Evolutionary conservation across 2,797 vertebrate species (phyloP).

Genomic region (Silurus aristotelis): DNA sequence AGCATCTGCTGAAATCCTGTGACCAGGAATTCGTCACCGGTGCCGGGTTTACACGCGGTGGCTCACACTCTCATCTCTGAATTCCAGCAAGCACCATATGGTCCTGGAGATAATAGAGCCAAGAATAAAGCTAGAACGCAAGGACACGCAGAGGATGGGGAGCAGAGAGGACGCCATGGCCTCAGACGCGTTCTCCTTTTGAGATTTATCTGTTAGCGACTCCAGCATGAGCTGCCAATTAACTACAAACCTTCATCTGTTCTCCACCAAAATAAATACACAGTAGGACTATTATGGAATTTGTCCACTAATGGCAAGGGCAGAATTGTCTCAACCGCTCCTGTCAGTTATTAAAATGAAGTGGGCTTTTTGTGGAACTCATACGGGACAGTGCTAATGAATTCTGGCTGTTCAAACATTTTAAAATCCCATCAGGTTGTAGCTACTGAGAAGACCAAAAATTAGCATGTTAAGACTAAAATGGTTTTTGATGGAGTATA

Average conservation of each 20-base stretch:
- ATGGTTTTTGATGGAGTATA: not conserved
- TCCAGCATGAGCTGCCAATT: slow-evolving; percentile 30
- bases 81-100: slow-evolving; percentile 46
- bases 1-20: slow-evolving; percentile 60
- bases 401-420: not conserved
- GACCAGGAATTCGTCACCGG: slow-evolving; percentile 55
- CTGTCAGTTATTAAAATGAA: slow-evolving; percentile 21
- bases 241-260: not conserved
- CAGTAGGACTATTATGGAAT: slow-evolving; percentile 39
- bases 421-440: not conserved
- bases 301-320: slow-evolving; percentile 11
- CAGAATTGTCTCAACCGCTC: slow-evolving; percentile 18
- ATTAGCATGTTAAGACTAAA: not conserved
- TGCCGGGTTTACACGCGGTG: slow-evolving; percentile 38
- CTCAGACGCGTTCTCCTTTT: slow-evolving; percentile 53
- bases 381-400: not conserved
- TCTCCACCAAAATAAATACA: slow-evolving; percentile 17
- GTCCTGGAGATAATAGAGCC: slow-evolving; percentile 37
- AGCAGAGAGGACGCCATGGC: slow-evolving; percentile 11
- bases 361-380: not conserved
- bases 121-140: slow-evolving; percentile 21
- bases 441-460: not conserved
- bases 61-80: slow-evolving; percentile 38
- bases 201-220: slow-evolving; percentile 11
- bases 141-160: slow-evolving; percentile 18